Evolutionary conservation across 2,797 vertebrate species (phyloP), one percentile per base, ranked within the genome.

Genomic region (Anableps anableps): DNA sequence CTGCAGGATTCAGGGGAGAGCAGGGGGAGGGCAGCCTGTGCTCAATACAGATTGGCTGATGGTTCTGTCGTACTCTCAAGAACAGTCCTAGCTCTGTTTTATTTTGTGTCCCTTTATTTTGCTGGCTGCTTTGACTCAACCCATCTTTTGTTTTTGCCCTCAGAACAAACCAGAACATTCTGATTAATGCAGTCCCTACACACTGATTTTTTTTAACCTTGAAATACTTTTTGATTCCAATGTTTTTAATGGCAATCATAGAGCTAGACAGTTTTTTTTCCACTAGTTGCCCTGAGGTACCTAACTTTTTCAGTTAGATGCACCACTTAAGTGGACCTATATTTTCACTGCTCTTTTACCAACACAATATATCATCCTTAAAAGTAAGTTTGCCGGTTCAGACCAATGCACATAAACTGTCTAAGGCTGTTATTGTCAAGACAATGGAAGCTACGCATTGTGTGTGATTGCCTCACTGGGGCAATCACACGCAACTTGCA

Each of bases 51-150:
- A 95, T 95, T 95, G 93, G 94, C 82, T 76, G 82, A 80, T 47
- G 72, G 29, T 58, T 55, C 60, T 78, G 84, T 83, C 88, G 2
- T 79, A 93, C 91, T 86, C 43, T 70, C 81, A 10, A 77, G 80
- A 92, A 92, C 92, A 90, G 91, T 90, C 85, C 85, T 45, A n/a
- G 87, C 90, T 89, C 89, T 92, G 89, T 90, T 88, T 60, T 31
- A 50, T 5, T 29, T 53, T 73, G 75, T 41, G 43, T n/a, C 14
- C 48, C 47, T 68, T 29, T 79, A 74, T 75, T 26, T 76, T 72
- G 26, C 78, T 41, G 29, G 23, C 79, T 71, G 80, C 80, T 90
- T 78, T 83, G 64, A 85, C 50, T 62, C 72, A 68, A 41, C 80
- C 79, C 36, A 84, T 77, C 83, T 78, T 89, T 74, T 79, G 79